These are phyloP conservation scores for Lasioglossum oenotherae DNA, from an alignment of 2,888 invertebrate genomes.

Conservation along the genomic window DNA sequence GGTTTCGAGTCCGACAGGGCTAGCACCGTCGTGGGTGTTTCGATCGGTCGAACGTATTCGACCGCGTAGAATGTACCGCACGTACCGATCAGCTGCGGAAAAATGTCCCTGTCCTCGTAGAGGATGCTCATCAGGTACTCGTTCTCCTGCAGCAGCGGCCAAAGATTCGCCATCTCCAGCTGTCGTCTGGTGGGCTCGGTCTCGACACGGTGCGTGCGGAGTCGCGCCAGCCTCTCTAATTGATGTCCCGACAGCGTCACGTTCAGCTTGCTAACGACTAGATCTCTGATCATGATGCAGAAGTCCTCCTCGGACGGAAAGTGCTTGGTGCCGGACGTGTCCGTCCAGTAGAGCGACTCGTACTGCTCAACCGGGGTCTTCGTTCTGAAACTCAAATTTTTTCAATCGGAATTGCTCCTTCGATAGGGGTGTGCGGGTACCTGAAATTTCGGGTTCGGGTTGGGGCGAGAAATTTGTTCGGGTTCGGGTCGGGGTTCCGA, in stretches of 20 bases:
- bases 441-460: too few relatives aligned
- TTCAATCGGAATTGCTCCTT: not conserved
- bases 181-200: conserved; percentile 82
- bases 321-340: conserved; percentile 84
- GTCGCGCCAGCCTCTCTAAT: conserved; percentile 84
- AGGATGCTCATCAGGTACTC: conserved; percentile 88
- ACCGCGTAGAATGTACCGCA: conserved; percentile 89
- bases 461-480: too few relatives aligned
- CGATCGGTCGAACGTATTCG: conserved; percentile 87
- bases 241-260: conserved; percentile 85
- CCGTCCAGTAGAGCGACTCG: conserved; percentile 84
- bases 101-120: conserved; percentile 87
- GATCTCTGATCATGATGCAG: conserved; percentile 85
- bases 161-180: conserved; percentile 87
- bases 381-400: conserved; percentile 61
- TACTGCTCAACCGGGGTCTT: conserved; percentile 82
- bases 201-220: conserved; percentile 85
- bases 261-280: conserved; percentile 86
- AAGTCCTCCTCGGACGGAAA: conserved; percentile 86
- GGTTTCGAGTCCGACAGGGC: conserved; percentile 85
- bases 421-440: too few relatives aligned
- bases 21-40: conserved; percentile 85
- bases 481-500: too few relatives aligned
- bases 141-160: conserved; percentile 88
- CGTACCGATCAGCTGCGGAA: conserved; percentile 87